These are phyloP conservation scores for Actias luna DNA, from an alignment of 2,888 invertebrate species.

Conservation along the genomic window DNA sequence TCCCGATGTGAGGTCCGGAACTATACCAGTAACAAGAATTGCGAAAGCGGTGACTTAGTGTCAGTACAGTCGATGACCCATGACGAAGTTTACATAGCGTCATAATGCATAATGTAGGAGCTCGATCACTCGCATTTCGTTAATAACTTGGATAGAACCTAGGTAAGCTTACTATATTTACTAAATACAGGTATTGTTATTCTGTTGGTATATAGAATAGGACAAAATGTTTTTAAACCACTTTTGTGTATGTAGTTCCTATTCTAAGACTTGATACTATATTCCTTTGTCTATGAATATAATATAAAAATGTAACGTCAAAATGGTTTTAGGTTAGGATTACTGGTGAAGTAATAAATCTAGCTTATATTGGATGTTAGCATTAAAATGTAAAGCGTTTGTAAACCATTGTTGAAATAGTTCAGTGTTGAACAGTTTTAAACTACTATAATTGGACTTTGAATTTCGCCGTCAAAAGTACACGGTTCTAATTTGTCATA, in stretches of 20 bases:
- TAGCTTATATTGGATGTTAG: neutral
- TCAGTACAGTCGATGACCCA: slow-evolving; percentile 45
- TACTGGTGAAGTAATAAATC: neutral
- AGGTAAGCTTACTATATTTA: neutral
- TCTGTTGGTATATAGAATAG: neutral
- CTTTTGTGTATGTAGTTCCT: neutral
- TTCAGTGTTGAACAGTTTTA: too few relatives aligned
- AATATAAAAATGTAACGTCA: neutral
- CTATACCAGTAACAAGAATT: slow-evolving; percentile 30
- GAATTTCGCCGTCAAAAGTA: neutral
- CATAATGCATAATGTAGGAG: slow-evolving; percentile 23
- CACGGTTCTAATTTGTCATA: neutral
- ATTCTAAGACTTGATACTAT: too few relatives aligned
- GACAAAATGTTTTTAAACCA: neutral
- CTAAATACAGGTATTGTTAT: neutral
- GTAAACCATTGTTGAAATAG: neutral
- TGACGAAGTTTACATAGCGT: slow-evolving; percentile 34
- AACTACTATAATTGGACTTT: neutral
- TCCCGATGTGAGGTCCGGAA: slow-evolving; percentile 31
- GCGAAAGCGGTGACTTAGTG: slow-evolving; percentile 49
- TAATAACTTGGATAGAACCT: neutral
- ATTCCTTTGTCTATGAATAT: too few relatives aligned
- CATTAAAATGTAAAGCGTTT: neutral
- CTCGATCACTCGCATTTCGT: neutral
- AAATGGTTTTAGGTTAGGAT: neutral